These are phyloP conservation scores for Meliscaeva auricollis DNA, from an alignment of 2,888 invertebrate genomes.

Conservation along the genomic window DNA sequence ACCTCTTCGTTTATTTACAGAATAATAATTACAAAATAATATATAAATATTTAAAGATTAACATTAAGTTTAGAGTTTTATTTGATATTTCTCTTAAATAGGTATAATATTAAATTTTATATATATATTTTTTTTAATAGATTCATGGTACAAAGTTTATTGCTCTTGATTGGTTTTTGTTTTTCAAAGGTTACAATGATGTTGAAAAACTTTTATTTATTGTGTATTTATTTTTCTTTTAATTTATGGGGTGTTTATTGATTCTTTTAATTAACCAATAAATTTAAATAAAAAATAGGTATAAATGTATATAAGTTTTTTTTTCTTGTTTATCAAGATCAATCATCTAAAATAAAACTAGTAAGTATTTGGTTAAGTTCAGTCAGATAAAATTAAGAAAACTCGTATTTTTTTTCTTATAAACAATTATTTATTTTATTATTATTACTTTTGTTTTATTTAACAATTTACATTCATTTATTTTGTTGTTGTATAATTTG, in stretches of 20 bases:
- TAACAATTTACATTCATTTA: conserved; percentile 66
- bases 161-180: conserved; percentile 71
- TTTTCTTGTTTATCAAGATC: conserved; percentile 24
- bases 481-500: conserved; percentile 68
- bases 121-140: conserved; percentile 57
- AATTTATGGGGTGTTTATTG: conserved; percentile 1
- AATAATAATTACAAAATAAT: conserved; percentile 71
- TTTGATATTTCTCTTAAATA: conserved; percentile 38
- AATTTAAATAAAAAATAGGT: conserved; percentile 10
- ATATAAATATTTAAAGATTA: conserved; percentile 69
- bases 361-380: conserved; percentile 75
- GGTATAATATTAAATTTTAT: conserved; percentile 20
- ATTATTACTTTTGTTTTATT: conserved; percentile 40
- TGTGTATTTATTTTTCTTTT: conserved; percentile 26
- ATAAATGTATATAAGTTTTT: too few relatives aligned
- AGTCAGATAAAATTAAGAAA: conserved; percentile 72
- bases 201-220: conserved; percentile 51
- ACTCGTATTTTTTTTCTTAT: conserved; percentile 43
- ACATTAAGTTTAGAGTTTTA: conserved; percentile 53
- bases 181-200: conserved; percentile 41
- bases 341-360: conserved; percentile 64
- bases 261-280: conserved; percentile 22
- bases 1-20: conserved; percentile 65
- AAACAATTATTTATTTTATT: conserved; percentile 57
- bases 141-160: conserved; percentile 76